Conservation (phyloP, 2,113 vertebrate genomes). For the Leptocoma aspasia region DNA sequence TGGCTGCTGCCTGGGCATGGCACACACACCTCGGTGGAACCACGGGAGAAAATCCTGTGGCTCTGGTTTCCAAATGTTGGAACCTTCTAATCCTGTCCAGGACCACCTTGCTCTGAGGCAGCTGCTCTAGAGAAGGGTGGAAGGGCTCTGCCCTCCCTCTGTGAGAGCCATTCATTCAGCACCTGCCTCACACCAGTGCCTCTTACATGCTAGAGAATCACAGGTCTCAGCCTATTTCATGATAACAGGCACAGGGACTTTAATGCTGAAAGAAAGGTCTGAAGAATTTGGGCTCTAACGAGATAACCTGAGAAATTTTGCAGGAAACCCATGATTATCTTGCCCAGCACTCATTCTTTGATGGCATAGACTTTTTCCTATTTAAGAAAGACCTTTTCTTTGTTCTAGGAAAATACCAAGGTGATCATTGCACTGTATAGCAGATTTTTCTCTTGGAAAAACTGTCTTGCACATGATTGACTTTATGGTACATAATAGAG, state of each 20-base stretch:
- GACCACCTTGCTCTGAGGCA: neutral
- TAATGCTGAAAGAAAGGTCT: neutral
- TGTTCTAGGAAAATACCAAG: conserved; percentile 67
- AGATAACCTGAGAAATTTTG: conserved; percentile 13
- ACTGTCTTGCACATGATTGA: conserved; percentile 66
- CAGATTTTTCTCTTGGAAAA: conserved; percentile 65
- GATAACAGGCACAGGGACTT: neutral
- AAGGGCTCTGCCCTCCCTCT: neutral
- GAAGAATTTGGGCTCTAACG: neutral
- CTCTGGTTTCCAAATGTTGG: neutral
- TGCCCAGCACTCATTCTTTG: conserved; percentile 12
- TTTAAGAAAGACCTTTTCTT: conserved; percentile 64
- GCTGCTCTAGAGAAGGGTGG: neutral
- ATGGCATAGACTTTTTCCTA: conserved; percentile 22
- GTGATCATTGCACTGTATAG: conserved; percentile 49
- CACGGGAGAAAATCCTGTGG: neutral
- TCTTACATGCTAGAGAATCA: neutral
- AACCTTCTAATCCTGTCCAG: neutral
- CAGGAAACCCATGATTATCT: conserved; percentile 7
- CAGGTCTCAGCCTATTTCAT: neutral
- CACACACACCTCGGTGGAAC: neutral
- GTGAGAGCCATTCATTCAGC: neutral
- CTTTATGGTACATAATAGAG: conserved; percentile 61
- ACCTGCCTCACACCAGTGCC: neutral
- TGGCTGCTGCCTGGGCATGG: neutral